A percentile compares a stretch with the other conserved stretches of the same genome.
These are phyloP conservation scores for Aquatica leii DNA, from an alignment of 2,888 invertebrate genomes.

Conservation along the genomic window DNA sequence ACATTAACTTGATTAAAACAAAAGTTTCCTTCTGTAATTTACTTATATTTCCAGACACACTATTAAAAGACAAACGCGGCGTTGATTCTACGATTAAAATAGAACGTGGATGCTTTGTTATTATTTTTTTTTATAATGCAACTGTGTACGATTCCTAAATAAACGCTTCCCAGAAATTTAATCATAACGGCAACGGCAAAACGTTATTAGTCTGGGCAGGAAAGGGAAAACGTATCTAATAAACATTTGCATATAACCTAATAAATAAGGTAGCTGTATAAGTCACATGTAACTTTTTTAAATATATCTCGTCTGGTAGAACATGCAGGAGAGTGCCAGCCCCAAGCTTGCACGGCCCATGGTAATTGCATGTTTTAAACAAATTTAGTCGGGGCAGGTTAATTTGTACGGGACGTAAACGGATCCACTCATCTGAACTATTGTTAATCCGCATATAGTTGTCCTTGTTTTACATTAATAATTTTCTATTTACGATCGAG, in stretches of 20 bases:
- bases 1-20: no score
- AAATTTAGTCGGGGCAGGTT: conserved; percentile 60
- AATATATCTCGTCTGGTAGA: conserved; percentile 45
- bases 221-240: conserved; percentile 24
- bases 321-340: conserved; percentile 55
- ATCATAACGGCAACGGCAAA: conserved; percentile 10
- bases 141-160: no score
- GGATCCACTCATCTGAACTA: conserved; percentile 49
- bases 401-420: conserved; percentile 60
- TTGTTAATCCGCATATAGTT: conserved; percentile 41
- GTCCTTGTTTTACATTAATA: conserved; percentile 29
- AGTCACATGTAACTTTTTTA: conserved; percentile 55
- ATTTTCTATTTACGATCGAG: conserved; percentile 8
- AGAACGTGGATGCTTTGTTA: no score
- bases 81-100: no score
- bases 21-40: no score
- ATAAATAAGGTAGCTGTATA: conserved; percentile 52
- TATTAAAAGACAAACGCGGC: no score
- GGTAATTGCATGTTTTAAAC: conserved; percentile 62
- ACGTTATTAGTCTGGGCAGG: conserved; percentile 19
- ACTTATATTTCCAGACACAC: no score
- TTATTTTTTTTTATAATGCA: no score
- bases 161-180: conserved; percentile 12
- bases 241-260: conserved; percentile 41
- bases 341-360: conserved; percentile 56